Conservation (phyloP, 2,797 vertebrate genomes). For the Phoeniculus purpureus region DNA sequence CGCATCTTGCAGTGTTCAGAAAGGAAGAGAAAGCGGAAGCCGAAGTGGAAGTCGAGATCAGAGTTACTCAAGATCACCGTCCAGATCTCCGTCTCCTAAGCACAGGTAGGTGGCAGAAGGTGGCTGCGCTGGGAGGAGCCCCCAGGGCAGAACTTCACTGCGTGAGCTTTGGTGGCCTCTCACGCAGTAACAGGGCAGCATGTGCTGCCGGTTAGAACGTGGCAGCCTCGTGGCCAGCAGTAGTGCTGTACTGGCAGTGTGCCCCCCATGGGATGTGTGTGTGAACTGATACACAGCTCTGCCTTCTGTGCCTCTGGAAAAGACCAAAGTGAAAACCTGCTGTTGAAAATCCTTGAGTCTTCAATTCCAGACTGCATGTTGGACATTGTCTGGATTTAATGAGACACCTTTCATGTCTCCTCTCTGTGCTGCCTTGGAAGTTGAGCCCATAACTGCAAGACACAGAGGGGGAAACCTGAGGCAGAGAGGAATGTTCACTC, state of each 20-base stretch:
- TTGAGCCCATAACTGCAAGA: no score
- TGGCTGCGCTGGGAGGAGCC: neutral
- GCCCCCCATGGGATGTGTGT: neutral
- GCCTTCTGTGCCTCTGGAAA: neutral
- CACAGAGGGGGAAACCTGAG: no score
- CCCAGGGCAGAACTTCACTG: neutral
- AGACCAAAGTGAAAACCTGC: neutral
- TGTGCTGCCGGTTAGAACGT: neutral
- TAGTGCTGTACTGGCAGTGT: no score
- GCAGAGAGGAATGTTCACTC: no score
- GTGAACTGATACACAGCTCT: neutral
- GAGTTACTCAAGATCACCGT: conserved; percentile 79
- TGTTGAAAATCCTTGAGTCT: neutral
- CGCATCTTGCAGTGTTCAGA: conserved; percentile 70
- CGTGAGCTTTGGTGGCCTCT: neutral
- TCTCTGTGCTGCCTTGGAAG: neutral
- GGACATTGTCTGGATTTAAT: neutral
- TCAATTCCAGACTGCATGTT: neutral
- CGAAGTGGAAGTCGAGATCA: conserved; percentile 78
- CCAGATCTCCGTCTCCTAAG: conserved; percentile 78
- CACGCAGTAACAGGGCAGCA: fast-evolving
- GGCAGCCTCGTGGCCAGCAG: neutral
- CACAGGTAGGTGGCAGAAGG: conserved; percentile 60
- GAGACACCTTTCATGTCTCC: neutral
- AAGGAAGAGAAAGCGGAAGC: conserved; percentile 77